Evolutionary conservation across 1,140 invertebrate species (phyloP).

Genomic region (Coptotermes formosanus): DNA sequence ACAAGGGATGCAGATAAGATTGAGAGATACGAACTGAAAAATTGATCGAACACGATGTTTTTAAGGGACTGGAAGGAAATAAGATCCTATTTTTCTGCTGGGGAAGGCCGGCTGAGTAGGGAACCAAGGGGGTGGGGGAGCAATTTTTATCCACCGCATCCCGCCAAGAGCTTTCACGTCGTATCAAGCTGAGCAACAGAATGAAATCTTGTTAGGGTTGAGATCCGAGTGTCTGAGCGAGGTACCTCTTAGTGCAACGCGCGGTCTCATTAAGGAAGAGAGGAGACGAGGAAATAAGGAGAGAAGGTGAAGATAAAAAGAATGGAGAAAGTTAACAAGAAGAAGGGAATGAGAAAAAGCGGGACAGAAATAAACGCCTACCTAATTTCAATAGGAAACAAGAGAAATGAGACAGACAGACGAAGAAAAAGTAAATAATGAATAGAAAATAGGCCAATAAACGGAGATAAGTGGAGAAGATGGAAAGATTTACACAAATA

Average conservation of each 20-base stretch:
- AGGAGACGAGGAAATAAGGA: too few species aligned
- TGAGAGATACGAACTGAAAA: neutral
- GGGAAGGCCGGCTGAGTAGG: neutral
- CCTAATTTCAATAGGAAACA: too few species aligned
- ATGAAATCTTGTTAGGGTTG: neutral
- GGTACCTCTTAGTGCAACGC: neutral
- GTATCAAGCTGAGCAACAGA: neutral
- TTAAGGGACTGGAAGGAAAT: neutral
- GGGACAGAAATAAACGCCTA: too few species aligned
- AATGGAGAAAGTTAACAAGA: too few species aligned
- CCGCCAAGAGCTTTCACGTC: slow-evolving; percentile 1
- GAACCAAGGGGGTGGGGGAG: neutral
- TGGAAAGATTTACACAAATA: too few species aligned
- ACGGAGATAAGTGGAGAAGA: too few species aligned
- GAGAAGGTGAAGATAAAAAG: too few species aligned
- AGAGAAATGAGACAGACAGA: too few species aligned
- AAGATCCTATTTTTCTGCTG: neutral
- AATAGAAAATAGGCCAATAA: too few species aligned
- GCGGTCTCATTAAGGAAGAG: too few species aligned
- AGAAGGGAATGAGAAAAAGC: too few species aligned
- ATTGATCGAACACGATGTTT: slow-evolving; percentile 18
- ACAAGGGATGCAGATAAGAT: slow-evolving; percentile 11
- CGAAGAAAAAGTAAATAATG: too few species aligned
- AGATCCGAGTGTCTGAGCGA: neutral
- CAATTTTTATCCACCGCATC: slow-evolving; percentile 6